phyloP scores from a whole-genome alignment of 1,140 invertebrate genomes.

The Drosophila quadrilineata region DNA sequence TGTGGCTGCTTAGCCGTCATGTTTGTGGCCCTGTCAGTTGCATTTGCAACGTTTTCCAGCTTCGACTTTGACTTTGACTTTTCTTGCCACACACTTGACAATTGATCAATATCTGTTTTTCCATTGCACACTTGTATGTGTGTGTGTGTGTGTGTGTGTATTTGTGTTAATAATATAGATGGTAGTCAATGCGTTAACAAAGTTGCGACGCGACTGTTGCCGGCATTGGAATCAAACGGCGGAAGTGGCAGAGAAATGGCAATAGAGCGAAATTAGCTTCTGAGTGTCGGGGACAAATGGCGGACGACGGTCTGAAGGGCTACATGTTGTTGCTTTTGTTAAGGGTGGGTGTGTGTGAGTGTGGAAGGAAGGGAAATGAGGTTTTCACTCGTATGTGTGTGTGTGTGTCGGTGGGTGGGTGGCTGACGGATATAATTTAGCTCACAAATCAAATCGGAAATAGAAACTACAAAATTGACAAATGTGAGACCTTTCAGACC shows the following conservation, averaged over 20 bases:
- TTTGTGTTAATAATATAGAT: conserved; percentile 26
- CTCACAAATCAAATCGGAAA: conserved; percentile 69
- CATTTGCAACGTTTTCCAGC: conserved; percentile 40
- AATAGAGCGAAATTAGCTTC: conserved; percentile 22
- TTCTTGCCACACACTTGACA: conserved; percentile 13
- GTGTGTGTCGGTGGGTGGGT: conserved; percentile 2
- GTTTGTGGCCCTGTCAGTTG: conserved; percentile 28
- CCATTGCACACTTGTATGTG: background rate
- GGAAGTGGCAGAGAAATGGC: conserved; percentile 55
- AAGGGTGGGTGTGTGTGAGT: conserved; percentile 34
- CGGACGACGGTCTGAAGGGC: conserved; percentile 11
- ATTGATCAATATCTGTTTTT: conserved; percentile 64
- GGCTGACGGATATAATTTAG: conserved; percentile 64
- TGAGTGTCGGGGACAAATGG: background rate
- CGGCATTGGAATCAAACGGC: conserved; percentile 76
- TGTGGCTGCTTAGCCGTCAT: conserved; percentile 30
- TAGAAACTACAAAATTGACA: conserved; percentile 51
- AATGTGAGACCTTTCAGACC: conserved; percentile 21
- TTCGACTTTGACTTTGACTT: conserved; percentile 39
- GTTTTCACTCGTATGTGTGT: conserved; percentile 3
- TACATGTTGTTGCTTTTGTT: conserved; percentile 8
- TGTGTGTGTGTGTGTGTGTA: conserved; percentile 6
- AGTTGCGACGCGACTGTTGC: conserved; percentile 20
- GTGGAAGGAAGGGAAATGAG: conserved; percentile 62
- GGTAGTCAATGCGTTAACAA: conserved; percentile 24